Conservation (phyloP, 2,113 vertebrate species). For the Martes martes region DNA sequence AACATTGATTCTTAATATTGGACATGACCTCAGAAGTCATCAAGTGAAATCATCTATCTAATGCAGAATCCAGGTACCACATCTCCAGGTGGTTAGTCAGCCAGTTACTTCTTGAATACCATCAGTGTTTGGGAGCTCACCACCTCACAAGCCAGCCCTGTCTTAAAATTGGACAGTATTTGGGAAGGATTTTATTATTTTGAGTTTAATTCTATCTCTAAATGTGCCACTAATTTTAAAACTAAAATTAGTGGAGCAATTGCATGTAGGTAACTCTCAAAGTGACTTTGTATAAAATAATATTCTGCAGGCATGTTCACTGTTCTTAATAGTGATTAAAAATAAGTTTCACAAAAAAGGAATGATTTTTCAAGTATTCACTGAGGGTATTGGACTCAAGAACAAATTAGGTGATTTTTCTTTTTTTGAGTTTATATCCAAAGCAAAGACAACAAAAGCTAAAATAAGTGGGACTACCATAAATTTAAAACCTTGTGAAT, state of each 20-base stretch:
- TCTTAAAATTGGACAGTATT: not conserved
- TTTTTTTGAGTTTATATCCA: not conserved
- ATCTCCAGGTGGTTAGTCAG: not conserved
- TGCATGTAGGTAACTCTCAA: not conserved
- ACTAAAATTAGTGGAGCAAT: not conserved
- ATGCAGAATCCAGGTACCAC: not conserved
- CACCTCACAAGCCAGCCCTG: not conserved
- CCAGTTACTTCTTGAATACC: not conserved
- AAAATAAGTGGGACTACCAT: not conserved
- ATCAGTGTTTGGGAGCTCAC: not conserved
- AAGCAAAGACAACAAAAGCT: not conserved
- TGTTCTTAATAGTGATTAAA: not conserved
- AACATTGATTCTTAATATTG: not conserved
- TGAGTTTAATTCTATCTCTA: not conserved
- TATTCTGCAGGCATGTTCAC: not conserved
- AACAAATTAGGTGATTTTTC: not conserved
- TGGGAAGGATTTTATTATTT: not conserved
- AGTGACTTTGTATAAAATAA: constrained; percentile 16
- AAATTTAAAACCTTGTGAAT: not conserved
- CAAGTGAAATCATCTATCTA: not conserved
- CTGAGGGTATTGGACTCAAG: not conserved
- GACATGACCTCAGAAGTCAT: not conserved
- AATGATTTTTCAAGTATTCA: not conserved
- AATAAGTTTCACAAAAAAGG: not conserved
- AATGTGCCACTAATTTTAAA: not conserved